phyloP scores from a whole-genome alignment of 2,113 vertebrate genomes.

The Ceyx cyanopectus region DNA sequence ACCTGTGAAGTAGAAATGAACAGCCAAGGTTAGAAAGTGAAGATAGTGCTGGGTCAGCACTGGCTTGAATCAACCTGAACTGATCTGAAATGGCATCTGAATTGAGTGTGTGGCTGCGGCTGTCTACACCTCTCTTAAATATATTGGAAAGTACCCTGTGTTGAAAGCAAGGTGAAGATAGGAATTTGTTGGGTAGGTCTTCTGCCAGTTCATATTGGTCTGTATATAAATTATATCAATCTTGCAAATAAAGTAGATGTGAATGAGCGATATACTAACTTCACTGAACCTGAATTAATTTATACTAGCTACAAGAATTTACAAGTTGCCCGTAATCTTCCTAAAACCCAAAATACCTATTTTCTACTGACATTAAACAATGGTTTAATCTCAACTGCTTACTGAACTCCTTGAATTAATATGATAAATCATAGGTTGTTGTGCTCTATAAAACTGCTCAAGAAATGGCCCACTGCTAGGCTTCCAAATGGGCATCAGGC shows the following conservation, averaged over 20 bases:
- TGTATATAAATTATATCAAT: not conserved
- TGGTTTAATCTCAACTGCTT: not conserved
- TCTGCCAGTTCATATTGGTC: not conserved
- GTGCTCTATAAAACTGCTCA: rapidly evolving
- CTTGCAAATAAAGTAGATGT: too few species aligned
- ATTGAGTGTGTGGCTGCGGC: not conserved
- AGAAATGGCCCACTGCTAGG: not conserved
- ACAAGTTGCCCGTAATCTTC: not conserved
- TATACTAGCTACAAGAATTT: not conserved
- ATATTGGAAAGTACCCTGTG: not conserved
- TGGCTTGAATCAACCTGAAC: not conserved
- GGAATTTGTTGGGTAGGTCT: not conserved
- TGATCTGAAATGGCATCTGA: not conserved
- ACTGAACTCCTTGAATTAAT: not conserved
- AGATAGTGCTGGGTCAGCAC: not conserved
- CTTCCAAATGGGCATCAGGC: rapidly evolving
- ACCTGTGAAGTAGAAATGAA: not conserved
- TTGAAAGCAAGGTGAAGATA: not conserved
- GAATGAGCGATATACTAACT: not conserved
- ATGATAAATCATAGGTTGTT: not conserved
- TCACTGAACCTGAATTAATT: not conserved
- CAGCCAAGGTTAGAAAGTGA: not conserved
- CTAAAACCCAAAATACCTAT: not conserved
- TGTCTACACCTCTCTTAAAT: not conserved
- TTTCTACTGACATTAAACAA: not conserved